phyloP scores from a whole-genome alignment of 2,113 vertebrate species.

The Chaetops frenatus region DNA sequence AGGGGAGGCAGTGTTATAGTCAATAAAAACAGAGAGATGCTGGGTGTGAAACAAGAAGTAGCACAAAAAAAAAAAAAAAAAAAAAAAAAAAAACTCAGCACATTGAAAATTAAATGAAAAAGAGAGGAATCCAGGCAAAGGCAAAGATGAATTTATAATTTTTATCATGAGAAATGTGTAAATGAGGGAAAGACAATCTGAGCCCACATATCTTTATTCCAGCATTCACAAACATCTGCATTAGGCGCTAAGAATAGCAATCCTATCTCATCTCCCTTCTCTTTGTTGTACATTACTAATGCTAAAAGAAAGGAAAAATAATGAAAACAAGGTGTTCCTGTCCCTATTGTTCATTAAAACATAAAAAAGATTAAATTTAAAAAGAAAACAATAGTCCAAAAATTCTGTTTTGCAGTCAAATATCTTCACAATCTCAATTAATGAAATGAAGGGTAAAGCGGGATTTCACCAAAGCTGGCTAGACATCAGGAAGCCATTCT shows the following conservation, averaged over 20 bases:
- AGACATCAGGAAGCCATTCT: not conserved
- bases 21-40: not conserved
- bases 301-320: constrained; percentile 1
- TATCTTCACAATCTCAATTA: not conserved
- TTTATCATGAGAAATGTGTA: not conserved
- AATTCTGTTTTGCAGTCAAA: not conserved
- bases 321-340: not conserved
- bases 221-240: not conserved
- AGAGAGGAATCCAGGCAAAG: not conserved
- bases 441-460: not conserved
- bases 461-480: not conserved
- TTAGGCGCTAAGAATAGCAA: constrained; percentile 14
- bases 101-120: not conserved
- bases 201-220: not conserved
- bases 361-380: not conserved
- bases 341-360: not conserved
- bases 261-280: constrained; percentile 18
- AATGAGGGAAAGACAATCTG: not conserved
- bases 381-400: not conserved
- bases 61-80: not conserved
- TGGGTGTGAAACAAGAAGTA: not conserved
- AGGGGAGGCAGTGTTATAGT: not conserved
- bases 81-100: not conserved
- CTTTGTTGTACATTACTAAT: constrained; percentile 9
- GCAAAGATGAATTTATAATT: not conserved